Base-by-base conservation (phyloP, 2,888 invertebrate genomes). In the Chrysina gloriosa region DNA sequence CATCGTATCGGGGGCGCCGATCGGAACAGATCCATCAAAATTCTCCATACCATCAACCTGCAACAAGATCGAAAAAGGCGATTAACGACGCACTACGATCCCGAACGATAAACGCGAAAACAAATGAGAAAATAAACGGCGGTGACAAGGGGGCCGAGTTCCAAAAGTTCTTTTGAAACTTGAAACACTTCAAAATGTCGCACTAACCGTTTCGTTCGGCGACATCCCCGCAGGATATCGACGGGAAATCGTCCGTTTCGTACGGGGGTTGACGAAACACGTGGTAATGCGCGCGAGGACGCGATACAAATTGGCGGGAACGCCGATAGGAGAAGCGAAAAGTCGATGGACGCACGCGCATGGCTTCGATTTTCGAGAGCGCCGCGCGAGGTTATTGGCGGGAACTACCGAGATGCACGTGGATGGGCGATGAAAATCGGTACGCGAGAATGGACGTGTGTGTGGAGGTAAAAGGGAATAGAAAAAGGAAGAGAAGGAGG, bases 11-110 rank as follows among this genome's bases (percentile, higher is more conserved):
- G 71, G n/a, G 81, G 77, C 19, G 85, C 85, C 34, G 81, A 82
- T 69, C 84, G 83, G 74, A 88, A 85, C 63, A 88, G 84, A 70
- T 88, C 88, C 77, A 88, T 80, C 67, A 90, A 80, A 69, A 86
- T 83, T 69, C 86, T 82, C 1, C 88, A 87, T 65, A 88, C 86
- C 83, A 86, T 83, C 81, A 88, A 86, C 74, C 90, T 90, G 84
- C 29, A 86, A 86, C 70, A 76, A 74, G 76, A 78, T n/a, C n/a
- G n/a, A n/a, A n/a, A n/a, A n/a, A n/a, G n/a, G 72, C 11, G 36
- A 11, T 36, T 48, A 25, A n/a, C 69, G 70, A 73, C 54, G 58
- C 65, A 69, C 16, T 21, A 67, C 31, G 39, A 29, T n/a, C 1
- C 3, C 7, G n/a, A n/a, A 11, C 23, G n/a, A 16, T 5, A 48